These are phyloP conservation scores for Digitonthophagus gazella DNA, from an alignment of 2,888 invertebrate genomes.

Conservation along the genomic window DNA sequence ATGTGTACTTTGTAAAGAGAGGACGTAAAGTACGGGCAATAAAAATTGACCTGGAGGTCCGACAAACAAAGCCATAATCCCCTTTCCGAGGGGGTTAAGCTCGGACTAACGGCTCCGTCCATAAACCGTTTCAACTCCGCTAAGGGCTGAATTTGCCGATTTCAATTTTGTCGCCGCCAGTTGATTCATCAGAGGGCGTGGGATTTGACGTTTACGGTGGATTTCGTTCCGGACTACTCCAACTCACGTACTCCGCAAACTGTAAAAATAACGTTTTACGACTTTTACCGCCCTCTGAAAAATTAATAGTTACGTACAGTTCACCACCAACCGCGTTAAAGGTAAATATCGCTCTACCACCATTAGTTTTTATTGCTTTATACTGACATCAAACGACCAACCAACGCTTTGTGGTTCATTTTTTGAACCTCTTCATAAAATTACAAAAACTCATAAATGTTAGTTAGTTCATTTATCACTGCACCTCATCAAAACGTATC, in stretches of 20 bases:
- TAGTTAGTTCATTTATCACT: too few species aligned
- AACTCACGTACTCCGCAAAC: constrained; percentile 9
- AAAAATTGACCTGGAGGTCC: neutral
- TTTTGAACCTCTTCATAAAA: neutral
- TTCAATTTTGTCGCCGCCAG: neutral
- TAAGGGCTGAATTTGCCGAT: neutral
- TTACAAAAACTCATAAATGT: neutral
- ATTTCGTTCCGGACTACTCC: neutral
- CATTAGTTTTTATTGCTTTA: neutral
- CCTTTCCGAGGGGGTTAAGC: neutral
- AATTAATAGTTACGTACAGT: constrained; percentile 8
- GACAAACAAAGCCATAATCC: neutral
- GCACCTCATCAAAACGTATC: too few species aligned
- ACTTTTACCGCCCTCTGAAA: constrained; percentile 10
- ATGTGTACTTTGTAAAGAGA: neutral
- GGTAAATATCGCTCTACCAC: neutral
- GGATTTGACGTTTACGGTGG: constrained; percentile 11
- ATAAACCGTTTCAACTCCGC: neutral
- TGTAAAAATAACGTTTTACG: constrained; percentile 16
- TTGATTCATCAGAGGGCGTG: constrained; percentile 1
- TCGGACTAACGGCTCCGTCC: too few species aligned
- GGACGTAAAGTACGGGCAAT: neutral
- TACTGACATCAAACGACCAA: too few species aligned
- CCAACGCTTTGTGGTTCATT: neutral
- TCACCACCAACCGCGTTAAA: neutral